These are phyloP conservation scores for Drosophila falleni DNA, from an alignment of 2,888 invertebrate genomes.

Conservation along the genomic window DNA sequence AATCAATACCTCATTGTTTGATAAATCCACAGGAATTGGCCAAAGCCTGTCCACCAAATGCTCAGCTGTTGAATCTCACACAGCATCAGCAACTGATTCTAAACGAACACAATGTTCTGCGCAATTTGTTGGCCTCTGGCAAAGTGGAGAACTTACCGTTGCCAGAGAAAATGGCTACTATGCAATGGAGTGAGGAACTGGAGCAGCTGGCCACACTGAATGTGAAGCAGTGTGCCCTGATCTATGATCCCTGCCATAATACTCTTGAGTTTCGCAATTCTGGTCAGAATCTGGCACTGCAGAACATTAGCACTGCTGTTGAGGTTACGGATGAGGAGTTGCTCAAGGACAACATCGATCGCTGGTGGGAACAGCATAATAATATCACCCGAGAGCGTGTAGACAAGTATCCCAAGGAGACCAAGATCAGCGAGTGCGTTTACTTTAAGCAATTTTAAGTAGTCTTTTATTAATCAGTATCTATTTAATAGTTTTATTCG, in stretches of 20 bases:
- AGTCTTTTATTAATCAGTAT: too few species aligned
- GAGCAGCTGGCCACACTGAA: constrained; percentile 57
- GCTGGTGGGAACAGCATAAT: constrained; percentile 64
- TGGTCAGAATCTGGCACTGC: constrained; percentile 61
- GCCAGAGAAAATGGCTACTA: constrained; percentile 65
- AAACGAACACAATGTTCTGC: constrained; percentile 52
- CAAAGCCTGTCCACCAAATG: constrained; percentile 31
- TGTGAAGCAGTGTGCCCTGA: constrained; percentile 53
- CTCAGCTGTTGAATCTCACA: constrained; percentile 47
- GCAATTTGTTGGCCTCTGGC: constrained; percentile 57
- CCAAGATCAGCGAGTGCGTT: constrained; percentile 47
- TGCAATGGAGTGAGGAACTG: constrained; percentile 60
- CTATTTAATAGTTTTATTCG: constrained; percentile 43
- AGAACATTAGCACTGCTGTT: constrained; percentile 18
- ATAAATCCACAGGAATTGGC: constrained; percentile 29
- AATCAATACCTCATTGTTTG: constrained; percentile 5
- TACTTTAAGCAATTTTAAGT: too few species aligned
- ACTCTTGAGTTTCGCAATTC: constrained; percentile 54
- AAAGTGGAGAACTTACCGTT: constrained; percentile 35
- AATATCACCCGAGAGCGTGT: constrained; percentile 43
- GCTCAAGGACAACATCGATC: constrained; percentile 45
- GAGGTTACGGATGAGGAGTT: constrained; percentile 30
- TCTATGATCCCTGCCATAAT: constrained; percentile 63
- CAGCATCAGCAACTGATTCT: constrained; percentile 49
- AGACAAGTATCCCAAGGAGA: constrained; percentile 52